phyloP scores from a whole-genome alignment of 1,140 invertebrate genomes.

The Neodiprion fabricii region DNA sequence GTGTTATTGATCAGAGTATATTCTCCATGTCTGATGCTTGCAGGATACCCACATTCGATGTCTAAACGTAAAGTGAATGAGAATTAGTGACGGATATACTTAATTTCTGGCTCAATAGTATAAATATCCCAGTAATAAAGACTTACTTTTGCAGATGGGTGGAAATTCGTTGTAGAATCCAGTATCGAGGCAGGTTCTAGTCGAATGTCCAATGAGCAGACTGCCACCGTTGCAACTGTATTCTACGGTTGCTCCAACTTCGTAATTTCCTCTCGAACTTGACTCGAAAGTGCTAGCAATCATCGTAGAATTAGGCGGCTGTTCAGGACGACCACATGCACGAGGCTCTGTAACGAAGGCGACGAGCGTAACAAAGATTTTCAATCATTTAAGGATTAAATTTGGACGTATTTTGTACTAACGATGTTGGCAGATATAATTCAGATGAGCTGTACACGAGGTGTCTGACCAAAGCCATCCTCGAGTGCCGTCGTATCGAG shows the following conservation, averaged over 20 bases:
- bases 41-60: slow-evolving; percentile 89
- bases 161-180: slow-evolving; percentile 95
- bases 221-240: slow-evolving; percentile 88
- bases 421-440: slow-evolving; percentile 96
- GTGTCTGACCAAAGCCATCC: slow-evolving; percentile 96
- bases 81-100: slow-evolving; percentile 11
- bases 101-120: slow-evolving; percentile 13
- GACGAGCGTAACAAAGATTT: background rate
- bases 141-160: slow-evolving; percentile 90
- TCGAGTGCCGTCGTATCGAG: slow-evolving; percentile 89
- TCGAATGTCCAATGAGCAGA: slow-evolving; percentile 83
- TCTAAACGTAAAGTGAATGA: slow-evolving; percentile 62
- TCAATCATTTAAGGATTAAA: slow-evolving; percentile 22
- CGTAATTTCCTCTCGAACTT: slow-evolving; percentile 68
- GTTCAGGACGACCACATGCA: slow-evolving; percentile 88
- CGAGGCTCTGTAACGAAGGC: slow-evolving; percentile 72
- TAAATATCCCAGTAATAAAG: slow-evolving; percentile 19
- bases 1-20: slow-evolving; percentile 85
- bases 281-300: slow-evolving; percentile 48
- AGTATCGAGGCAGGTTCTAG: slow-evolving; percentile 84
- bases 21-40: slow-evolving; percentile 81
- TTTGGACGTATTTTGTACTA: slow-evolving; percentile 58
- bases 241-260: slow-evolving; percentile 86
- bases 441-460: slow-evolving; percentile 83
- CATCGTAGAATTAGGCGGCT: slow-evolving; percentile 93